phyloP scores from a whole-genome alignment of 2,797 vertebrate species.

The Emydoidea blandingii region DNA sequence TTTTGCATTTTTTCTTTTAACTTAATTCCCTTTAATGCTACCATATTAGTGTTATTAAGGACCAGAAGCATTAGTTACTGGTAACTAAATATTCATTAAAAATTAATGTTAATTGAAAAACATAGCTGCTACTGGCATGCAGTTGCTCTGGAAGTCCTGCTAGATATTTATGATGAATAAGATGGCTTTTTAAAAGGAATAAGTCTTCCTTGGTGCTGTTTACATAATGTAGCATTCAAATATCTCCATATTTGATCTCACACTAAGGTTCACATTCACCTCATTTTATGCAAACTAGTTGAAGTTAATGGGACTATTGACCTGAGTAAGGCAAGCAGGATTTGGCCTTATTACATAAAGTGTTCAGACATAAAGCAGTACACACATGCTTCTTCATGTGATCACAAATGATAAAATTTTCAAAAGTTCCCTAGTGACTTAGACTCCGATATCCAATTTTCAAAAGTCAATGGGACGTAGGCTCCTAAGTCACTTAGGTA shows the following conservation, averaged over 20 bases:
- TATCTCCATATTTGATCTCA: conserved; percentile 22
- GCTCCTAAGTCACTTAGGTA: background rate
- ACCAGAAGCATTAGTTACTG: conserved; percentile 24
- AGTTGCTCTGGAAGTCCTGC: background rate
- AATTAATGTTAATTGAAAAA: conserved; percentile 12
- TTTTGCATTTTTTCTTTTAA: background rate
- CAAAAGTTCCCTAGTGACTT: conserved; percentile 36
- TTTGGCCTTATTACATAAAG: conserved; percentile 49
- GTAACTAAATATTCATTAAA: background rate
- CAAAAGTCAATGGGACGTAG: conserved; percentile 39
- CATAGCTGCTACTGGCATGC: background rate
- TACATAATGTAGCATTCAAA: background rate
- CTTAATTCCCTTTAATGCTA: background rate
- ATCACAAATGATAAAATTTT: conserved; percentile 53
- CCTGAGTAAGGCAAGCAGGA: background rate
- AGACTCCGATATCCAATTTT: background rate
- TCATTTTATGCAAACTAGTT: conserved; percentile 54
- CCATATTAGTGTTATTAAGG: background rate
- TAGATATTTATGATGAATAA: background rate
- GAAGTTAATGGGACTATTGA: conserved; percentile 32
- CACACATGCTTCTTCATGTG: conserved; percentile 1
- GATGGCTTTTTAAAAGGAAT: background rate
- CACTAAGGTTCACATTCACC: conserved; percentile 45
- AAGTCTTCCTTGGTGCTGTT: rapidly evolving
- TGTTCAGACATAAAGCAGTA: conserved; percentile 24